These are phyloP conservation scores for Acleris holmiana DNA, from an alignment of 2,888 invertebrate genomes.

Conservation along the genomic window DNA sequence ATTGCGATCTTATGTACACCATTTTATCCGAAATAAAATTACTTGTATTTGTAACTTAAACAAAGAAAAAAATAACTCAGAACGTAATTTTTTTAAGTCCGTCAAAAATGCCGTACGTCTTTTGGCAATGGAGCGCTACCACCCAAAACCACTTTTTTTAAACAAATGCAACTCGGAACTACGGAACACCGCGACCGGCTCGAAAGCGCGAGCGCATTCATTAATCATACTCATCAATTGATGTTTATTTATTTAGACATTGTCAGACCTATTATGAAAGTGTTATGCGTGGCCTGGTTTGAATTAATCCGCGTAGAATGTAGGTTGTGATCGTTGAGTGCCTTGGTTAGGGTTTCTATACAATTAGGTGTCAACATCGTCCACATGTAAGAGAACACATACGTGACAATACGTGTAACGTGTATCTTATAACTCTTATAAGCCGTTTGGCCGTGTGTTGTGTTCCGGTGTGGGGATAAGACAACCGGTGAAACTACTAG, in stretches of 20 bases:
- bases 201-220: conserved; percentile 20
- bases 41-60: too few relatives aligned
- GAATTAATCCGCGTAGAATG: conserved; percentile 18
- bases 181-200: conserved; percentile 13
- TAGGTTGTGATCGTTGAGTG: background rate
- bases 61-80: too few relatives aligned
- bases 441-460: too few relatives aligned
- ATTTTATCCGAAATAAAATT: too few relatives aligned
- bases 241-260: conserved; percentile 21
- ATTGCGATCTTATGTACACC: too few relatives aligned
- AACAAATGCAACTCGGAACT: conserved; percentile 27
- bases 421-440: too few relatives aligned
- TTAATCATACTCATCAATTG: conserved; percentile 30
- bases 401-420: too few relatives aligned
- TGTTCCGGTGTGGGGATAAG: too few relatives aligned
- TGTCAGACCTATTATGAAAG: conserved; percentile 29
- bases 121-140: background rate
- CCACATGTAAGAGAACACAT: background rate
- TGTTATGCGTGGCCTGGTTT: conserved; percentile 29
- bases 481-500: too few relatives aligned
- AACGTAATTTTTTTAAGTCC: background rate
- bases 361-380: too few relatives aligned
- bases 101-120: background rate
- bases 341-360: too few relatives aligned
- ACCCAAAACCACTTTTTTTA: background rate